Percentiles rank a stretch among this genome's conserved stretches.
Evolutionary conservation across 2,113 vertebrate species (phyloP).

Genomic region (Okapia johnstoni): DNA sequence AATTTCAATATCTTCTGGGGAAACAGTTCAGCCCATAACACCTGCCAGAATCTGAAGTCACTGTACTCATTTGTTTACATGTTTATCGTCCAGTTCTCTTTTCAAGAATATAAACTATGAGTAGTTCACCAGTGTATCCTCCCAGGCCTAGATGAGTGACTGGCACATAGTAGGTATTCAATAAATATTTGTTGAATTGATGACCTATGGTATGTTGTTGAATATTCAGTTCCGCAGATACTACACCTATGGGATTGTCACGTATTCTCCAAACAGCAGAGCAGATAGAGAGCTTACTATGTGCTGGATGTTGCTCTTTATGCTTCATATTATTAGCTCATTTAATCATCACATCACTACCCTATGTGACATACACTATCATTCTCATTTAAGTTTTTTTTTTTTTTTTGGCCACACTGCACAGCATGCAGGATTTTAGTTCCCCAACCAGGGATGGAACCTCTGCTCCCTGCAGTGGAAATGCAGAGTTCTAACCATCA

Average conservation of each 20-base stretch:
- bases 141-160: neutral
- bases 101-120: neutral
- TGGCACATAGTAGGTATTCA: neutral
- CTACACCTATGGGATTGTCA: neutral
- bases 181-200: neutral
- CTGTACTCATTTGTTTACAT: neutral
- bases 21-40: neutral
- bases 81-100: neutral
- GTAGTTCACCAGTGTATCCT: neutral
- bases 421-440: neutral
- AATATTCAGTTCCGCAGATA: neutral
- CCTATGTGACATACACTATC: neutral
- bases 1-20: neutral
- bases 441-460: neutral
- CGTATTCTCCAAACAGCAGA: neutral
- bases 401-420: neutral
- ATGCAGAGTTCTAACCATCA: neutral
- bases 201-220: neutral
- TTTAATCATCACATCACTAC: neutral
- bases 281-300: neutral
- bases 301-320: neutral
- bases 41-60: neutral
- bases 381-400: neutral
- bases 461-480: neutral
- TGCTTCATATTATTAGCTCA: neutral